Evolutionary conservation across 2,888 invertebrate genomes (phyloP).

Genomic region (Oconnorella tubifera): DNA sequence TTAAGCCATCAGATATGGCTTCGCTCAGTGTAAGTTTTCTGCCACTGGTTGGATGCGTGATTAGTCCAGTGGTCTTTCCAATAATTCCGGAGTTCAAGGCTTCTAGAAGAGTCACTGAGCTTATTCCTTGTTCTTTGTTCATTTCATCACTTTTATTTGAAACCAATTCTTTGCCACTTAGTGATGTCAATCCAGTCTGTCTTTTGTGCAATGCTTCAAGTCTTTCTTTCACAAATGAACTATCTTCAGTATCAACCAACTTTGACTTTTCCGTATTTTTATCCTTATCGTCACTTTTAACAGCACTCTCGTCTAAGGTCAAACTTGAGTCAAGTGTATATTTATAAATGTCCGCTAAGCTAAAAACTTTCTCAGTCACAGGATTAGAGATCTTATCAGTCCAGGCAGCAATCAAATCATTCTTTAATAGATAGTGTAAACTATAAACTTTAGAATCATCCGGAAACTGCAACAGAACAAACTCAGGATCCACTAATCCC

Average conservation of each 20-base stretch:
- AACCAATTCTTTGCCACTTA: too few relatives aligned
- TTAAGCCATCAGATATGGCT: slow-evolving; percentile 74
- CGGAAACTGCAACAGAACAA: not conserved
- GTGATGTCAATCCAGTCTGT: too few relatives aligned
- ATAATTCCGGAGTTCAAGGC: not conserved
- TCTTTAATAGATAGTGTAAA: slow-evolving; percentile 64
- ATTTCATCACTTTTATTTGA: too few relatives aligned
- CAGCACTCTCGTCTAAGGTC: too few relatives aligned
- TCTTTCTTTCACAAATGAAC: too few relatives aligned
- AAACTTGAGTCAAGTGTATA: too few relatives aligned
- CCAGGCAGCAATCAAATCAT: slow-evolving; percentile 76
- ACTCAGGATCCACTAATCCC: not conserved
- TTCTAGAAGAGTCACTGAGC: slow-evolving; percentile 1
- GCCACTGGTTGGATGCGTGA: slow-evolving; percentile 63
- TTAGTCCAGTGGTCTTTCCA: not conserved
- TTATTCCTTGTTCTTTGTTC: too few relatives aligned
- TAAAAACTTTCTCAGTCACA: slow-evolving; percentile 59
- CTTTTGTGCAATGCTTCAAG: too few relatives aligned
- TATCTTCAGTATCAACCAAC: too few relatives aligned
- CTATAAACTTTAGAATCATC: not conserved
- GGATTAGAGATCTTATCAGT: slow-evolving; percentile 75
- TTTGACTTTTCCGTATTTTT: too few relatives aligned
- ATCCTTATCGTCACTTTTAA: too few relatives aligned
- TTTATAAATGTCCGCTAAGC: too few relatives aligned
- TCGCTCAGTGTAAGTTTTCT: slow-evolving; percentile 67